Base-by-base conservation (phyloP, 2,113 vertebrate species). In the Sigmodon hispidus region DNA sequence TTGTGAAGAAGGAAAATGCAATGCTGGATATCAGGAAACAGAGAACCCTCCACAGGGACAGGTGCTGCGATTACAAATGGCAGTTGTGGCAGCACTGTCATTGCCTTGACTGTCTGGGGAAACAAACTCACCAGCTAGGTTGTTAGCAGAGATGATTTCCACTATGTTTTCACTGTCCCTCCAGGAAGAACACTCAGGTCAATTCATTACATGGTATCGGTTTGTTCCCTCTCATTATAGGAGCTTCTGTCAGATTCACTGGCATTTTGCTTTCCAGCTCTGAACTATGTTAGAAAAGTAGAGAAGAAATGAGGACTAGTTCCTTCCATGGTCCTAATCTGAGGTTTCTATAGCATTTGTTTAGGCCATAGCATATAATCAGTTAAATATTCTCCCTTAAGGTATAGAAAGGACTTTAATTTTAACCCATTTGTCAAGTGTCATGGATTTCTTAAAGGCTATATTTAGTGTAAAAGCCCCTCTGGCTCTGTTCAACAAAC, bases 401-500 rank as follows among this genome's bases (percentile, higher is more conserved):
- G 21, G 57, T 73, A 4, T 26, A 67, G 59, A 48, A 55, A 73
- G 2, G 21, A n/a, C 45, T 34, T 91, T 9, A 72, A 93, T 89
- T 95, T 83, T 76, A 61, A 75, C 72, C 70, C 45, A 52, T 63
- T 87, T 84, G 52, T 84, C 61, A 93, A 65, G 34, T 45, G 61
- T 87, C 43, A 70, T 1, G 6, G 5, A 16, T 72, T 96, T 89
- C 43, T 87, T 24, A 77, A 83, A 75, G 73, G 48, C 69, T 80
- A 2, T 61, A 79, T 75, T 76, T 79, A 75, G 43, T 75, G 77
- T 79, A 73, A 26, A 70, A 76, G 77, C 19, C 43, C 52, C 73
- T 70, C 67, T 16, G 34, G n/a, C 79, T 88, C 40, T 89, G 55
- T 73, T 83, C 83, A 50, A 36, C 17, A 67, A 63, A 80, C 57